Evolutionary conservation across 2,888 invertebrate genomes (phyloP), one percentile per base, ranked within the genome.

Genomic region (Pomacea canaliculata): DNA sequence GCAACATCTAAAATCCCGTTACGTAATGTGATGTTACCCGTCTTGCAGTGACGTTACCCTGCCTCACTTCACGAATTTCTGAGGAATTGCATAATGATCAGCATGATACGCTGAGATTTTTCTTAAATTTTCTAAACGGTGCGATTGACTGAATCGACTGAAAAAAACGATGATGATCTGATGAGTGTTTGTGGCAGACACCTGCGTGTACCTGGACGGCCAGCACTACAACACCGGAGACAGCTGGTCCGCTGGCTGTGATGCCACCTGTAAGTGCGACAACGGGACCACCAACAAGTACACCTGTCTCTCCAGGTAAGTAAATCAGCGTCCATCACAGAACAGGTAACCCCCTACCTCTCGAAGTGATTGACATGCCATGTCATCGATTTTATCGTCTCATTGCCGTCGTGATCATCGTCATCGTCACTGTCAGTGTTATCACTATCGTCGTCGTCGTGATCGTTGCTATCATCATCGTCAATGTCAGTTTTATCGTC

Each of bases 241-340:
- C 68, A 83, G 80, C 18, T 87, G 87, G 87, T 83, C 78, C 60
- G 86, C 86, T 77, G 85, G 85, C n/a, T 87, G 87, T 78, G 79
- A 82, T 23, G 82, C 76, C 60, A 81, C 71, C 67, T 87, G 87
- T 80, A 79, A 80, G 46, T 87, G 87, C 81, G 81, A 82, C 49
- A 82, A 85, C 73, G 83, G 84, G 56, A 48, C 72, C 27, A 79
- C 77, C 67, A 84, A 85, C 77, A 78, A 77, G 8, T 85, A 85
- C 81, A 83, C 70, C 74, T 86, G 86, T 72, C 81, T 76, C 56
- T 80, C 80, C 37, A 85, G 83, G 86, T 86, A 78, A 69, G 51
- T 13, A 7, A 37, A 37, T 37, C 37, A 37, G 37, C 37, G 37
- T 37, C 37, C 37, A 5, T 56, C 71, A 48, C 19, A 67, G n/a